phyloP scores from a whole-genome alignment of 2,888 invertebrate genomes.

The Glaucopsyche alexis region DNA sequence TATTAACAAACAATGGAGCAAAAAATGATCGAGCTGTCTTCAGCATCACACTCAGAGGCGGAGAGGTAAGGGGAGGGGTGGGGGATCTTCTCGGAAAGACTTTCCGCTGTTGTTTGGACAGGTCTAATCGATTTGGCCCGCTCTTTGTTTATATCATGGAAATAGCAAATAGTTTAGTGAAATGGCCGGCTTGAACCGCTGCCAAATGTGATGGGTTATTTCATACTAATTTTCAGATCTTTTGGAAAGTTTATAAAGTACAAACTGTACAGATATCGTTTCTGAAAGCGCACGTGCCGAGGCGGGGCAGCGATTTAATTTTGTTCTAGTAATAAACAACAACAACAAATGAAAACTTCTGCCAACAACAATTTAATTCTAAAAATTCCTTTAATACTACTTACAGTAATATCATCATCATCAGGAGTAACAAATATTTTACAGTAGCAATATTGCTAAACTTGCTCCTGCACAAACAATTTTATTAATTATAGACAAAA shows the following conservation, averaged over 20 bases:
- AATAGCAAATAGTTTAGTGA: not conserved
- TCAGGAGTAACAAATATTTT: too few relatives aligned
- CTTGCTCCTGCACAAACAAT: too few relatives aligned
- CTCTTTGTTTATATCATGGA: not conserved
- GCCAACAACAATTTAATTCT: too few relatives aligned
- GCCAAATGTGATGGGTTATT: constrained; percentile 14
- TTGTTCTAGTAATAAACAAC: not conserved
- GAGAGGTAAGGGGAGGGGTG: not conserved
- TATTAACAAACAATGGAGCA: constrained; percentile 21
- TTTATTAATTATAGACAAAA: too few relatives aligned
- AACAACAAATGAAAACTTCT: not conserved
- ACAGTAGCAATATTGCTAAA: too few relatives aligned
- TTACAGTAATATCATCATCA: too few relatives aligned
- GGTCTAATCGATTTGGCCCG: not conserved
- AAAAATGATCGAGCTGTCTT: constrained; percentile 12
- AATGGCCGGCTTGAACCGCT: constrained; percentile 6
- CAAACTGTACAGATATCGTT: not conserved
- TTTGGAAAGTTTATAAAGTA: not conserved
- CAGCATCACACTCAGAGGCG: not conserved
- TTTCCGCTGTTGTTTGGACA: constrained; percentile 14
- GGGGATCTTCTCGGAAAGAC: not conserved
- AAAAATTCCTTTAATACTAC: too few relatives aligned
- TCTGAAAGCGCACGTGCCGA: not conserved
- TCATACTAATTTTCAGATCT: constrained; percentile 7
- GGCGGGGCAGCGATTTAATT: not conserved